Base-by-base conservation (phyloP, 1,140 invertebrate species). In the Euwallacea fornicatus region DNA sequence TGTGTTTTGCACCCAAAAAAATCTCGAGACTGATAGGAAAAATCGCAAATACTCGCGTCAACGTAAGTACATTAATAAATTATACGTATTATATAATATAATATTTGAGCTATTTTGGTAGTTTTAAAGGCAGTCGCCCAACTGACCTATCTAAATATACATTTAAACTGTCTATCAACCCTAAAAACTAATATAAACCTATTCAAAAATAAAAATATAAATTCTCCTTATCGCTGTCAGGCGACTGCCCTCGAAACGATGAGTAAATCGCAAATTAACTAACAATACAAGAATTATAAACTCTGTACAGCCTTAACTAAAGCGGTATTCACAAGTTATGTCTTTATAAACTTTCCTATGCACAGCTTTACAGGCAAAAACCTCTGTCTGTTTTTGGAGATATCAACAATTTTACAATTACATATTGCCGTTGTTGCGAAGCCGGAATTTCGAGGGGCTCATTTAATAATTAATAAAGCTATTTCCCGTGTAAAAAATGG, bases 221-320 rank as follows among this genome's bases (percentile, higher is more conserved):
- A 62, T 62, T 64, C 60, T 63, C n/a, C 44, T 13, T 33, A 7
- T 33, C 42, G n/a, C n/a, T 9, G 55, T 50, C 33, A 47, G 42
- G 43, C 59, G 68, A 2, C 42, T 55, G 68, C 68, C 68, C 46
- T 64, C 46, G 50, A 70, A 70, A 70, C 61, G 42, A 55, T 15
- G 13, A 53, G 44, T 54, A 55, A 53, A 69, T 62, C 44, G 66
- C 58, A 63, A 54, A 69, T 69, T 62, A 70, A 62, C 42, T 70
- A 61, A 71, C 50, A 33, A 71, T 61, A 66, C 60, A 72, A 66
- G 55, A 75, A 73, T 69, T 75, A 73, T 75, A 66, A 69, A 66
- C 55, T 71, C 65, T 75, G 74, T 75, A 75, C 74, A 75, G 73
- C 71, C 71, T 75, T 70, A 73, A 72, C 53, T 68, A 73, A 68